These are phyloP conservation scores for Sparus aurata DNA, from an alignment of 2,797 vertebrate genomes.

Conservation along the genomic window DNA sequence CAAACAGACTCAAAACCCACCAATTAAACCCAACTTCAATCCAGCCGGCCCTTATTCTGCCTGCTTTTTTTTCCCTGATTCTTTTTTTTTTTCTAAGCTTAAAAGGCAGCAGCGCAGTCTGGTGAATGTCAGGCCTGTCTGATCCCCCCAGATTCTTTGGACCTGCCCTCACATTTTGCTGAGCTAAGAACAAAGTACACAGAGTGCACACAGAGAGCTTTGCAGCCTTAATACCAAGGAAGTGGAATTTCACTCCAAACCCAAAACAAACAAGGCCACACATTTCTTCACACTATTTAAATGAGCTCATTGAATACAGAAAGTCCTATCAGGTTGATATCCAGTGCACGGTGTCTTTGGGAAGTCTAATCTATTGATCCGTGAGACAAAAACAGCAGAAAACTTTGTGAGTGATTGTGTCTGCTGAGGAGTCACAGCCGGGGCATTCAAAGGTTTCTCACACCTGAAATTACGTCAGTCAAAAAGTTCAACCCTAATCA, in stretches of 20 bases:
- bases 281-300: constrained; percentile 83
- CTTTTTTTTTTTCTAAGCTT: constrained; percentile 62
- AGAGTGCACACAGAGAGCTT: constrained; percentile 76
- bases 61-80: constrained; percentile 29
- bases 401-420: constrained; percentile 38
- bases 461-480: constrained; percentile 35
- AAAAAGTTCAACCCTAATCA: constrained; percentile 19
- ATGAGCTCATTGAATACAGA: constrained; percentile 66
- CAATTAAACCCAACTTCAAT: constrained; percentile 82
- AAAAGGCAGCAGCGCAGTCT: constrained; percentile 78
- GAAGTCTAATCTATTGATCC: constrained; percentile 55
- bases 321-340: constrained; percentile 48
- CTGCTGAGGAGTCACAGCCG: constrained; percentile 24
- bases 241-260: constrained; percentile 82
- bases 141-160: constrained; percentile 80
- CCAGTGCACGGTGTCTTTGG: constrained; percentile 16
- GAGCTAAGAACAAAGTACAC: constrained; percentile 85
- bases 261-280: constrained; percentile 82
- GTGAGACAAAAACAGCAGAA: constrained; percentile 42
- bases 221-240: constrained; percentile 81
- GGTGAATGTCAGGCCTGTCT: constrained; percentile 83
- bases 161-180: constrained; percentile 83
- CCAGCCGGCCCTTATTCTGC: constrained; percentile 67
- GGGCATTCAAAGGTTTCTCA: constrained; percentile 21
- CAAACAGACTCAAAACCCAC: constrained; percentile 81